Percentiles rank a stretch among this genome's conserved stretches.
phyloP scores from a whole-genome alignment of 2,888 invertebrate genomes.

The Eupeodes luniger region DNA sequence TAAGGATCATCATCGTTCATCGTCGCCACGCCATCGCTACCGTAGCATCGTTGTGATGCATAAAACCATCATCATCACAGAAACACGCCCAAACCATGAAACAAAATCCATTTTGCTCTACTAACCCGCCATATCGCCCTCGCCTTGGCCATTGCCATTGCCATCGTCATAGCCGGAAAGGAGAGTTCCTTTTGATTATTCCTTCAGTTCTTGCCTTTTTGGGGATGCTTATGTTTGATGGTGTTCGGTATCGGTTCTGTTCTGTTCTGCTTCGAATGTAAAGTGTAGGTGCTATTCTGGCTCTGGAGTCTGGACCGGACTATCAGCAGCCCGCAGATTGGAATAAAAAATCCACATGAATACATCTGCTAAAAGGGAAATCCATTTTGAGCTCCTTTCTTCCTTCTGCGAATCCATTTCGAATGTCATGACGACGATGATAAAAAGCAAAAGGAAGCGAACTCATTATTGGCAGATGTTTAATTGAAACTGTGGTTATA shows the following conservation, averaged over 20 bases:
- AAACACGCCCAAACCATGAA: constrained; percentile 57
- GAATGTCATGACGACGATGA: constrained; percentile 65
- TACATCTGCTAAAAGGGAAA: constrained; percentile 26
- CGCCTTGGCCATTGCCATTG: too few relatives aligned
- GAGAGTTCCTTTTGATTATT: neutral
- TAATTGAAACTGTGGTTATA: constrained; percentile 63
- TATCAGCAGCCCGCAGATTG: neutral
- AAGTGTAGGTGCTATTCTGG: neutral
- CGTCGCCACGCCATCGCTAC: too few relatives aligned
- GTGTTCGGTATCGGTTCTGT: neutral
- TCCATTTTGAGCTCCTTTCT: constrained; percentile 27
- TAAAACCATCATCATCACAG: constrained; percentile 30
- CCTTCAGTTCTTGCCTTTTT: neutral
- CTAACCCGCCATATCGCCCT: too few relatives aligned
- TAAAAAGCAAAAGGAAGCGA: constrained; percentile 59
- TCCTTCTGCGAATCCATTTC: constrained; percentile 42
- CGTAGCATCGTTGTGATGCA: constrained; percentile 18
- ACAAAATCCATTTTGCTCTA: constrained; percentile 36
- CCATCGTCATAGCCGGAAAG: neutral
- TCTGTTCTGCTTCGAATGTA: neutral
- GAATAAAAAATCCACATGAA: constrained; percentile 4
- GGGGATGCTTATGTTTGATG: neutral
- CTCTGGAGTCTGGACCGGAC: neutral
- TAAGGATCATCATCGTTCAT: constrained; percentile 30
- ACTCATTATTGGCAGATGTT: constrained; percentile 74